These are phyloP conservation scores for Hestina assimilis DNA, from an alignment of 1,140 invertebrate species.

Conservation along the genomic window DNA sequence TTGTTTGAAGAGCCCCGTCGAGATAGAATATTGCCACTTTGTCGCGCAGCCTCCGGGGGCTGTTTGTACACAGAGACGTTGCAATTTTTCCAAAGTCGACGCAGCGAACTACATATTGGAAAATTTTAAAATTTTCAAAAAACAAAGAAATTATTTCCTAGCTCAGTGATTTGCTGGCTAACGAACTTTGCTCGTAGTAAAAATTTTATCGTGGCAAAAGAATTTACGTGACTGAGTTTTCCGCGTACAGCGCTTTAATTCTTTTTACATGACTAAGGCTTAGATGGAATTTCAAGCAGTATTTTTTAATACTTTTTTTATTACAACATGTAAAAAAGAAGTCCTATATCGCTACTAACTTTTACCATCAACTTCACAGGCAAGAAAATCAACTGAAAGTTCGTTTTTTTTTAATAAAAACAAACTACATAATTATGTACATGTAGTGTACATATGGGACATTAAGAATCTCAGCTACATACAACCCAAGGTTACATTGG, in stretches of 20 bases:
- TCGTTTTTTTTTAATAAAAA: too few species aligned
- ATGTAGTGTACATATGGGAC: too few species aligned
- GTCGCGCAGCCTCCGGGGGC: constrained; percentile 62
- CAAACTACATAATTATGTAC: too few species aligned
- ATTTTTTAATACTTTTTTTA: neutral
- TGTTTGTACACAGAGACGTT: constrained; percentile 64
- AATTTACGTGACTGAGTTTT: constrained; percentile 16
- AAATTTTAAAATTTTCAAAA: constrained; percentile 56
- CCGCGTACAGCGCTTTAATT: constrained; percentile 16
- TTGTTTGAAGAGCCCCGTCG: constrained; percentile 74
- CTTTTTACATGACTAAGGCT: constrained; percentile 10
- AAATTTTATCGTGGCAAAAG: constrained; percentile 27
- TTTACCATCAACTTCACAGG: neutral
- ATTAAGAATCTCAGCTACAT: too few species aligned
- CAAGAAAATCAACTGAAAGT: neutral
- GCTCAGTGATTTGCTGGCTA: constrained; percentile 44
- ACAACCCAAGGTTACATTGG: too few species aligned
- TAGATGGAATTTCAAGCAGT: neutral
- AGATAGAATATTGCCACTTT: constrained; percentile 77
- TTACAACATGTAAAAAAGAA: too few species aligned
- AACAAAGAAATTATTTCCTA: constrained; percentile 40
- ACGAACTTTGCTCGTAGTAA: constrained; percentile 38
- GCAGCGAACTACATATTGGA: constrained; percentile 55
- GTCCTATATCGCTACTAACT: neutral
- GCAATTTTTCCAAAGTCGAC: constrained; percentile 62